Percentiles rank a stretch among this genome's conserved stretches.
Evolutionary conservation across 2,888 invertebrate species (phyloP).

Genomic region (Callinectes sapidus): DNA sequence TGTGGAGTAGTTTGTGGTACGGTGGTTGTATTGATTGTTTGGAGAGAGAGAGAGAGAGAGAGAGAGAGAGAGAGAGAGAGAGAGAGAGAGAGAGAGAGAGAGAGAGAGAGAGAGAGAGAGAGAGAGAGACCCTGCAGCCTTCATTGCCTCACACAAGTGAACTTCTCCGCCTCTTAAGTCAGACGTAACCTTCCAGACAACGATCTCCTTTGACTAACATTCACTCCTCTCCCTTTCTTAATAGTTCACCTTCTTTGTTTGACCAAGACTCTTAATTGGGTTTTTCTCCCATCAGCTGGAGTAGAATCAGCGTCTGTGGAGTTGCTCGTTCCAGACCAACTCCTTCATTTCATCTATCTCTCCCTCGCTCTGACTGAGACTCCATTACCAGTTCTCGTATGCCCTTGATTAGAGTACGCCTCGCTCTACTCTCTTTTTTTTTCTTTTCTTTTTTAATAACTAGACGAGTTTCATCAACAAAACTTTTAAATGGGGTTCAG

Average conservation of each 20-base stretch:
- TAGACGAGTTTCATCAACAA: neutral
- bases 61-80: no score
- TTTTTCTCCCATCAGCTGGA: neutral
- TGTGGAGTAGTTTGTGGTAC: no score
- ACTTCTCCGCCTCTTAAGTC: neutral
- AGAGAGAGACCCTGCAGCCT: no score
- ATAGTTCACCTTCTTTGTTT: neutral
- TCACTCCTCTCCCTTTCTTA: neutral
- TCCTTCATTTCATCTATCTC: neutral
- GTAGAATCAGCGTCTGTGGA: neutral
- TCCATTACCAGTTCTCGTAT: neutral
- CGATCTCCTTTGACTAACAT: neutral
- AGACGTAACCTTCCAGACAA: neutral
- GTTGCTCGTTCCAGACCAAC: neutral
- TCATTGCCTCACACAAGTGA: no score
- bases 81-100: no score
- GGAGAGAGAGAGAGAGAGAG: no score
- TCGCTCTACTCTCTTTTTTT: no score
- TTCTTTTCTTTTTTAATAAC: neutral
- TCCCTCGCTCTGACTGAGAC: neutral
- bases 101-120: no score
- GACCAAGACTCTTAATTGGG: neutral
- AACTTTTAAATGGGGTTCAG: neutral
- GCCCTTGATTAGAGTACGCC: neutral
- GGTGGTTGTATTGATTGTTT: no score